Evolutionary conservation across 2,113 vertebrate genomes (phyloP), one percentile per base, ranked within the genome.

Genomic region (Saguinus midas): DNA sequence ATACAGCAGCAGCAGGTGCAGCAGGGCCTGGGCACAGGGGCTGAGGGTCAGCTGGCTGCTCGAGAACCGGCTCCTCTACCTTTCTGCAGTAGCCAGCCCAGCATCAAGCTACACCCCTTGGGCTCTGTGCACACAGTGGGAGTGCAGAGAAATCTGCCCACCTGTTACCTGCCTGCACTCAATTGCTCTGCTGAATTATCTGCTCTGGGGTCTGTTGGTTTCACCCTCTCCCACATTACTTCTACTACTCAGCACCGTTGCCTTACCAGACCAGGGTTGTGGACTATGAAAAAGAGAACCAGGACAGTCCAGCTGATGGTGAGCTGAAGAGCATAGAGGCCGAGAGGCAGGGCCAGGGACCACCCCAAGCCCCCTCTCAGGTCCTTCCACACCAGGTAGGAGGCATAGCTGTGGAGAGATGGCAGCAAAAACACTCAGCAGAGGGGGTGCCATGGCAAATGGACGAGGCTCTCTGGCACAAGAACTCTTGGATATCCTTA

Each of bases 381-480:
- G 86, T 99, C 99, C 8, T 98, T 99, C 99, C 99, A 99, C 7
- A 99, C 98, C 97, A 99, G 98, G 97, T 99, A 99, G 76, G 99
- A 99, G 70, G 99, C 99, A 3, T 99, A 99, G 37, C 99, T 99
- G 98, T 37, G 96, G 50, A 87, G 95, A 98, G 75, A 72, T 50
- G 94, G 72, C 58, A 35, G 32, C 48, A 83, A 58, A 50, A 78
- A 32, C 0, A 1, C 45, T 75, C 21, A 90, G 23, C 17, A 2
- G 58, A 78, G 27, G 48, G 11, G 2, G 14, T 57, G 40, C 48
- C 32, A 4, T 3, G 9, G 78, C 20, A 61, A 9, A 48, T 5
- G 48, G 55, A 93, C 50, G 55, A 52, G 50, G 20, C 17, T 11
- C 35, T 68, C 43, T 27, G 52, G 35, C 29, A 23, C 40, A 35